Evolutionary conservation across 1,140 invertebrate genomes (phyloP).

Genomic region (Acyrthosiphon pisum): DNA sequence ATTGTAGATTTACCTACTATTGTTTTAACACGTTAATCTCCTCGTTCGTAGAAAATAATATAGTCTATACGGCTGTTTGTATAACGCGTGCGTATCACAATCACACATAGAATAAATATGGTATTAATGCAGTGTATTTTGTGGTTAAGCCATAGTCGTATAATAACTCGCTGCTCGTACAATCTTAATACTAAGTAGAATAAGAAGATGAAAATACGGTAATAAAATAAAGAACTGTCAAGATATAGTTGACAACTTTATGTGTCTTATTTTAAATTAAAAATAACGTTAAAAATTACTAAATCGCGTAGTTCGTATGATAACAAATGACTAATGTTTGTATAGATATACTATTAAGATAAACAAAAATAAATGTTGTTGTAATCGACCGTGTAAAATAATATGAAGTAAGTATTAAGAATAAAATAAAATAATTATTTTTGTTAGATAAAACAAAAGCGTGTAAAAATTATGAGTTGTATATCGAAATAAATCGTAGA

Average conservation of each 20-base stretch:
- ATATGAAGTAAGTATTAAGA: background rate
- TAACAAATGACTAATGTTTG: background rate
- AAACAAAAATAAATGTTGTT: background rate
- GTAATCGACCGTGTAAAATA: background rate
- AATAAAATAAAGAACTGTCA: background rate
- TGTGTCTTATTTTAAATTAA: background rate
- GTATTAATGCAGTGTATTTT: background rate
- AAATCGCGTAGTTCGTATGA: background rate
- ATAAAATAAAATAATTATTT: slow-evolving; percentile 11
- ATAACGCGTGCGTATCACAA: background rate
- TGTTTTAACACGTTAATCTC: background rate
- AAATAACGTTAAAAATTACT: background rate
- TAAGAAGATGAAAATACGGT: background rate
- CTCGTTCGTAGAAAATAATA: background rate
- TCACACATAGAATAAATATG: background rate
- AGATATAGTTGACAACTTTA: background rate
- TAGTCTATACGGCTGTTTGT: background rate
- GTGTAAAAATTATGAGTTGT: background rate
- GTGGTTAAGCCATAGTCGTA: background rate
- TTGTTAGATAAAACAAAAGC: background rate
- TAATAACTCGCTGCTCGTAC: background rate
- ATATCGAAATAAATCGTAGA: background rate
- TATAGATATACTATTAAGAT: background rate
- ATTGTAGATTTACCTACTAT: background rate
- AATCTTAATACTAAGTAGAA: background rate